phyloP scores from a whole-genome alignment of 2,113 vertebrate species.

The Fregetta grallaria region DNA sequence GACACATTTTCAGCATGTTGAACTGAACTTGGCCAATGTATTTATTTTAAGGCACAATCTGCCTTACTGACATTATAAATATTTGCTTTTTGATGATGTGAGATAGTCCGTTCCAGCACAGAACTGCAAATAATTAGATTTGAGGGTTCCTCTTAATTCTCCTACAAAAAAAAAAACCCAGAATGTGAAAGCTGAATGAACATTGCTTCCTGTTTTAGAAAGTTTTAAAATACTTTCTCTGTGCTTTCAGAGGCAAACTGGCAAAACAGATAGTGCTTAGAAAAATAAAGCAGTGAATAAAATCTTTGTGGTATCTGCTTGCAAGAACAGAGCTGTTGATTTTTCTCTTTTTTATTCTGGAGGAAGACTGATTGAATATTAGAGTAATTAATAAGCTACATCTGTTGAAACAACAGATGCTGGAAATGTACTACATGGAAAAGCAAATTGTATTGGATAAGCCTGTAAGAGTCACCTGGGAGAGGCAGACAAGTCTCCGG shows the following conservation, averaged over 20 bases:
- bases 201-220: conserved; percentile 25
- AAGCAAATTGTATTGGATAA: not conserved
- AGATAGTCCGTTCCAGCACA: not conserved
- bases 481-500: not conserved
- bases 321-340: conserved; percentile 10
- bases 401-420: conserved; percentile 7
- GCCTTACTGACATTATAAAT: not conserved
- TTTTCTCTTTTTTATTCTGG: not conserved
- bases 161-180: not conserved
- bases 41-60: not conserved
- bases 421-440: not conserved
- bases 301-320: conserved; percentile 32
- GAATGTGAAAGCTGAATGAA: not conserved
- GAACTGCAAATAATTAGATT: not conserved
- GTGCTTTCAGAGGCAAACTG: conserved; percentile 38
- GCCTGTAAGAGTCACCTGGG: not conserved
- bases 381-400: conserved; percentile 29
- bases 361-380: not conserved
- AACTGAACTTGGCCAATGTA: not conserved
- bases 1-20: not conserved
- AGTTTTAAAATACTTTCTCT: conserved; percentile 36
- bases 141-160: conserved; percentile 1
- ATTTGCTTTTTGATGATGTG: not conserved
- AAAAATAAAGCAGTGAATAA: conserved; percentile 49
- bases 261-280: conserved; percentile 21